A percentile compares a stretch with the other conserved stretches of the same genome.
Conservation (phyloP, 2,113 vertebrate species). For the Campylomormyrus tamandua region DNA sequence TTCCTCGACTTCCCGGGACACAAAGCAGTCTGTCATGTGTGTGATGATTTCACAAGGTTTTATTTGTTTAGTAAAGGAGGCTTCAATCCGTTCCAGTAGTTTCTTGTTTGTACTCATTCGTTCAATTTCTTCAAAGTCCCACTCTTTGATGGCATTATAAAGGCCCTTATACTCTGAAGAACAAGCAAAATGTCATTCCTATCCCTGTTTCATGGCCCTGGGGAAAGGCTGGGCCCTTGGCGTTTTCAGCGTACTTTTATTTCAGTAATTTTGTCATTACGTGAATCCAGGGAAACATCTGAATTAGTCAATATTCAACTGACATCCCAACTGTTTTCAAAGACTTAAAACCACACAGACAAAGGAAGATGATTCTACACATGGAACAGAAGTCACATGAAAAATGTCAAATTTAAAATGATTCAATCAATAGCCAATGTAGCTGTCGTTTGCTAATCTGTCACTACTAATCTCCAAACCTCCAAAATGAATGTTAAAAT, state of each 20-base stretch:
- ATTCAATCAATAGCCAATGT: neutral
- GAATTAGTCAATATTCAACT: neutral
- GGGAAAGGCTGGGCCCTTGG: neutral
- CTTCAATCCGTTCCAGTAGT: conserved; percentile 26
- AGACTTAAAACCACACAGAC: neutral
- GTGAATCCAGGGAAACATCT: neutral
- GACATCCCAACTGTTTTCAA: neutral
- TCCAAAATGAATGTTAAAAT: neutral
- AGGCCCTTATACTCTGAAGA: conserved; percentile 40
- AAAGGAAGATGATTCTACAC: neutral
- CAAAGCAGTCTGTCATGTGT: conserved; percentile 28
- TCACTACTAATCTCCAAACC: neutral
- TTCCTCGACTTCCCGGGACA: conserved; percentile 30
- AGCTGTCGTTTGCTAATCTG: neutral
- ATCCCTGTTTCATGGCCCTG: neutral
- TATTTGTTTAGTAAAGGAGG: conserved; percentile 32
- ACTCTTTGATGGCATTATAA: conserved; percentile 24
- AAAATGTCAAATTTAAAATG: neutral
- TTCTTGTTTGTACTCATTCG: neutral
- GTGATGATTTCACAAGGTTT: conserved; percentile 32
- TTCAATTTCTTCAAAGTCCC: conserved; percentile 32
- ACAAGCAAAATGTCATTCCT: neutral
- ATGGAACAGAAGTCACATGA: neutral
- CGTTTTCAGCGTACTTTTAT: neutral
- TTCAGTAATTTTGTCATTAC: neutral